Percentiles rank a stretch among this genome's conserved stretches.
phyloP scores from a whole-genome alignment of 2,888 invertebrate genomes.

The Rhorus exstirpatorius region DNA sequence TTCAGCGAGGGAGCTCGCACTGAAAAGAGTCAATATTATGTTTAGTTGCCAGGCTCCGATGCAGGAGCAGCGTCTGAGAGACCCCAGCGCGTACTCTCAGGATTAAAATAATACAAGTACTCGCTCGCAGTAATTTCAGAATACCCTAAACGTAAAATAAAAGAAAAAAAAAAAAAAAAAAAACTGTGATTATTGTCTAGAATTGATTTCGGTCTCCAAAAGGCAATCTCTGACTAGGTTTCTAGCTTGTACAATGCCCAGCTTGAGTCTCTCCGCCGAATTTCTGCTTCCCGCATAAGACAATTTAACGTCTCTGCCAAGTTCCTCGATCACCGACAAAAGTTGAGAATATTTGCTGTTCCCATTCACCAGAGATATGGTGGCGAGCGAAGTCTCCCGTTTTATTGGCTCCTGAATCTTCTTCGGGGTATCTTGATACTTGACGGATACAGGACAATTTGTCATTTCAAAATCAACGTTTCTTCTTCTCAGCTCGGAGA shows the following conservation, averaged over 20 bases:
- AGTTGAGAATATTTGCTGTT: conserved; percentile 97
- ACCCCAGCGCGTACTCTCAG: not conserved
- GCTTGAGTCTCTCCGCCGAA: conserved; percentile 96
- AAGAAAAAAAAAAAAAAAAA: not conserved
- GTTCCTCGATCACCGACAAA: conserved; percentile 96
- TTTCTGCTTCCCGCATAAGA: conserved; percentile 98
- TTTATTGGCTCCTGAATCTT: conserved; percentile 21
- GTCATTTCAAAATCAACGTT: conserved; percentile 73
- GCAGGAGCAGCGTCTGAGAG: too few species aligned
- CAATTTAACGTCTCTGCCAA: conserved; percentile 97
- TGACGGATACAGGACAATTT: conserved; percentile 28
- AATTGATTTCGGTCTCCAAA: conserved; percentile 96
- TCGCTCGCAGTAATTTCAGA: conserved; percentile 23
- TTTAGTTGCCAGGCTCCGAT: too few species aligned
- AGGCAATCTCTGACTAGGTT: conserved; percentile 97
- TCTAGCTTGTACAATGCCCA: conserved; percentile 97
- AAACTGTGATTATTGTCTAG: conserved; percentile 85
- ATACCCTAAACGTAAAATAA: not conserved
- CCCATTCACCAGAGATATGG: conserved; percentile 84
- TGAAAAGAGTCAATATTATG: too few species aligned
- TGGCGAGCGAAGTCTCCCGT: conserved; percentile 51
- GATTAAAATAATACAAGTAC: conserved; percentile 39
- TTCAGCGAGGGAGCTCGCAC: not conserved
- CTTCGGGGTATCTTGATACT: not conserved
- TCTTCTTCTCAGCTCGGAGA: conserved; percentile 70